These are phyloP conservation scores for Tinea semifulvella DNA, from an alignment of 2,888 invertebrate species.

Conservation along the genomic window DNA sequence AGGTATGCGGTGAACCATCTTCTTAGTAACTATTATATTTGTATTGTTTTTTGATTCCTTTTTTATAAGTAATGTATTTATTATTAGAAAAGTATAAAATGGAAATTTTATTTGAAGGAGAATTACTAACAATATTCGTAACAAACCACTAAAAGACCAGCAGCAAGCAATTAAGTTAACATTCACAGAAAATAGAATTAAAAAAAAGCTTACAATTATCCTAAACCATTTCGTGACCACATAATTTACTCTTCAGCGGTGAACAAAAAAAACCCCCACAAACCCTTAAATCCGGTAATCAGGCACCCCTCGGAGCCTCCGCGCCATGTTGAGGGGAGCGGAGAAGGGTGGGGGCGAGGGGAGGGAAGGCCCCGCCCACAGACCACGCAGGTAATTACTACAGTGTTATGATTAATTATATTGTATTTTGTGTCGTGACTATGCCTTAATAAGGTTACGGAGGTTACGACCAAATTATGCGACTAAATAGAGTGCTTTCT, in stretches of 20 bases:
- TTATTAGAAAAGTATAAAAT: no score
- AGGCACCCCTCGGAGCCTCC: slow-evolving; percentile 25
- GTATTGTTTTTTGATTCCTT: no score
- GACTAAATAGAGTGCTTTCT: no score
- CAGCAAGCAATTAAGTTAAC: no score
- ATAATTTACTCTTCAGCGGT: slow-evolving; percentile 14
- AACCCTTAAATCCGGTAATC: slow-evolving; percentile 57
- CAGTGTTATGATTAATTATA: slow-evolving; percentile 7
- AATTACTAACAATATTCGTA: no score
- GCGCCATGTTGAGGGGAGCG: slow-evolving; percentile 9
- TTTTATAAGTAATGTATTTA: no score
- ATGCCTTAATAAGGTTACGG: no score
- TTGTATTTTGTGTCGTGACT: not conserved
- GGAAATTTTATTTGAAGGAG: no score
- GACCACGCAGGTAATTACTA: slow-evolving; percentile 2
- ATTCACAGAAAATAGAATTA: not conserved
- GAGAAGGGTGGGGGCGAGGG: not conserved
- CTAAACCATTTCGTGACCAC: not conserved
- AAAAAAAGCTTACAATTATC: slow-evolving; percentile 2
- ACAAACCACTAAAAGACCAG: no score
- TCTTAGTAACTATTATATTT: no score
- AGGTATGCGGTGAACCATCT: no score
- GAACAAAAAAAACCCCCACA: slow-evolving; percentile 20
- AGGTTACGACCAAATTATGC: no score
- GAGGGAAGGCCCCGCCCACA: slow-evolving; percentile 2